These are phyloP conservation scores for Echeneis naucrates DNA, from an alignment of 2,797 vertebrate genomes.

Conservation along the genomic window DNA sequence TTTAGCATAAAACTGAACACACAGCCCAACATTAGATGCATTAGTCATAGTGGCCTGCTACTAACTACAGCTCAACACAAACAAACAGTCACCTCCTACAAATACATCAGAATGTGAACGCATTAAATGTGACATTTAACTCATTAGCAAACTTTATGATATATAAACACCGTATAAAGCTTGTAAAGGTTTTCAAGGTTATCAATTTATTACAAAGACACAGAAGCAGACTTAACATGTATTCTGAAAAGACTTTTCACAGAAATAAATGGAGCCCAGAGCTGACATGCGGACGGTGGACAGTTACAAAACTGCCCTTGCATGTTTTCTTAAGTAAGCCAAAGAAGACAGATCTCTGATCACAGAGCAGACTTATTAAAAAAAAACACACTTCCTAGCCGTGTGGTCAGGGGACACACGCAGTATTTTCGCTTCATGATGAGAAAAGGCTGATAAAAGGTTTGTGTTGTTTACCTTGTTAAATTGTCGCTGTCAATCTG, in stretches of 20 bases:
- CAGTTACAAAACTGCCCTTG: conserved; percentile 42
- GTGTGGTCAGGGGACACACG: not conserved
- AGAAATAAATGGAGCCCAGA: not conserved
- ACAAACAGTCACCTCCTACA: no score
- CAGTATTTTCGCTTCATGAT: not conserved
- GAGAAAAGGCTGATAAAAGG: not conserved
- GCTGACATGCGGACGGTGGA: conserved; percentile 11
- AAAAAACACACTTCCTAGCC: not conserved
- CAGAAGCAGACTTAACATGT: not conserved
- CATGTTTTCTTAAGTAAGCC: conserved; percentile 2
- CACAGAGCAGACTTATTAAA: not conserved
- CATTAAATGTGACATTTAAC: no score
- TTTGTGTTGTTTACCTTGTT: conserved; percentile 41
- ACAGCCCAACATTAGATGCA: no score
- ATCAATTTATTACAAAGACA: not conserved
- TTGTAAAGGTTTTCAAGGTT: not conserved
- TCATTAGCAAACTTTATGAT: not conserved
- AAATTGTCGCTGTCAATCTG: not conserved
- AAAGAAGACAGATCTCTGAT: not conserved
- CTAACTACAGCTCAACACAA: no score
- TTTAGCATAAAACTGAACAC: no score
- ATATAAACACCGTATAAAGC: not conserved
- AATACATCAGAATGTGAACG: no score
- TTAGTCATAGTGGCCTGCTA: no score
- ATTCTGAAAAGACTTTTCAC: not conserved